Evolutionary conservation across 2,888 invertebrate genomes (phyloP).

Genomic region (Drosophila recens): DNA sequence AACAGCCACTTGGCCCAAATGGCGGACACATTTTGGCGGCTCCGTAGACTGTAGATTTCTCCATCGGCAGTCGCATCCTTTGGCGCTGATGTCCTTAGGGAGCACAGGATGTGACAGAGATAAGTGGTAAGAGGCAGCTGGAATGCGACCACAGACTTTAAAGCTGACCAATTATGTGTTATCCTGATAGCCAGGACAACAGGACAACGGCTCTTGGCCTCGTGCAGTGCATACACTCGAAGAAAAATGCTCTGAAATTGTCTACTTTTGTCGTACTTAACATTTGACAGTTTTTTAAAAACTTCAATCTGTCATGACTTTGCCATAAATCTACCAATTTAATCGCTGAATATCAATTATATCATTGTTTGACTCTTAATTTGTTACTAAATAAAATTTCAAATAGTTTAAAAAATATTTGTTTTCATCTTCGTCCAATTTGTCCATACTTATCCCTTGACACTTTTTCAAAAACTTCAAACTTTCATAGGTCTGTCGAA

Average conservation of each 20-base stretch:
- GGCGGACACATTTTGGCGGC: slow-evolving; percentile 33
- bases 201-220: background rate
- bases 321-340: too few species aligned
- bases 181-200: slow-evolving; percentile 17
- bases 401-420: too few species aligned
- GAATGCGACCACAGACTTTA: slow-evolving; percentile 30
- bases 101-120: slow-evolving; percentile 11
- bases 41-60: slow-evolving; percentile 7
- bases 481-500: too few species aligned
- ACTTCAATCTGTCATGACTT: too few species aligned
- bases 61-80: slow-evolving; percentile 22
- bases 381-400: too few species aligned
- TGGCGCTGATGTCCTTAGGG: slow-evolving; percentile 9
- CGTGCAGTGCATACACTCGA: slow-evolving; percentile 8
- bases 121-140: slow-evolving; percentile 27
- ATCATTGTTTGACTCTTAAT: too few species aligned
- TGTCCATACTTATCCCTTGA: too few species aligned
- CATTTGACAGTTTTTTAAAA: too few species aligned
- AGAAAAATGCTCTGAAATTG: background rate
- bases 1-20: slow-evolving; percentile 31
- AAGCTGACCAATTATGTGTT: slow-evolving; percentile 51
- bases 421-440: too few species aligned
- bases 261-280: too few species aligned
- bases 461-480: too few species aligned
- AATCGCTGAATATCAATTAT: too few species aligned